Evolutionary conservation across 1,140 invertebrate genomes (phyloP).

Genomic region (Diprion similis): DNA sequence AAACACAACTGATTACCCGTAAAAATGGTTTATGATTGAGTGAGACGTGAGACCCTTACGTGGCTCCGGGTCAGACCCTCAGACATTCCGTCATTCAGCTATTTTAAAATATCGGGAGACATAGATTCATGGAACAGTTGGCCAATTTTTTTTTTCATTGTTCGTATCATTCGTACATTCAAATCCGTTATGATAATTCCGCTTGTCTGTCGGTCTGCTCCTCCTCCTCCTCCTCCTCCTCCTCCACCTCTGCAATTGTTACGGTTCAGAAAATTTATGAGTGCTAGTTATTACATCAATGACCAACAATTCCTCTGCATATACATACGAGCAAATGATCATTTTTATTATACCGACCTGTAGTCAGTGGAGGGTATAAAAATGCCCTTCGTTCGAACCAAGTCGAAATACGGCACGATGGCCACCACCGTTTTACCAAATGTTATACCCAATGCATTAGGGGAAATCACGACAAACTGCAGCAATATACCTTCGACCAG

Average conservation of each 20-base stretch:
- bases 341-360: background rate
- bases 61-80: background rate
- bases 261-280: background rate
- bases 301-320: background rate
- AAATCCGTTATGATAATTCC: conserved; percentile 1
- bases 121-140: background rate
- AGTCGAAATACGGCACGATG: background rate
- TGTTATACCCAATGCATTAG: background rate
- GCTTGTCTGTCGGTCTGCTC: conserved; percentile 1
- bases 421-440: background rate
- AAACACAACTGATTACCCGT: background rate
- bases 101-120: background rate
- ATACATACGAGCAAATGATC: background rate
- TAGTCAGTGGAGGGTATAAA: background rate
- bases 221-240: background rate
- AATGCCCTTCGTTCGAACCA: background rate
- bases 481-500: background rate
- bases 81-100: background rate
- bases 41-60: background rate
- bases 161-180: background rate
- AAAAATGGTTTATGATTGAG: background rate
- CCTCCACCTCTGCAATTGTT: background rate
- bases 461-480: background rate
- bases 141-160: background rate
- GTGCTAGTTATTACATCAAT: conserved; percentile 7